phyloP scores from a whole-genome alignment of 2,888 invertebrate species.

The Drosophila bunnanda region DNA sequence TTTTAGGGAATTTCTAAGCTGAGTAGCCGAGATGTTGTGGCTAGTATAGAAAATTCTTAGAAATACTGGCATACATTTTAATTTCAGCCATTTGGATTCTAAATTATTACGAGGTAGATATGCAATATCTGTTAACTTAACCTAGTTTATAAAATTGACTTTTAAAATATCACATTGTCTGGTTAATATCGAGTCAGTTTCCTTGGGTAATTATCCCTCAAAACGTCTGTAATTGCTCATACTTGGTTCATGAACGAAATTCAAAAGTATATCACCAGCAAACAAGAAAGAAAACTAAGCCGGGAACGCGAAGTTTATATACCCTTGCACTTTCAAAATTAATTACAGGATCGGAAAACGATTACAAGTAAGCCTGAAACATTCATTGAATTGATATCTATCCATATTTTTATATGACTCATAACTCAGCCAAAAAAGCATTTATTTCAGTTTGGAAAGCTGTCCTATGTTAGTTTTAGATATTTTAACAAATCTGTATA shows the following conservation, averaged over 20 bases:
- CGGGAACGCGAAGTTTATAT: no score
- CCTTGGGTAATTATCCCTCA: not conserved
- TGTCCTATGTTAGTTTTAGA: no score
- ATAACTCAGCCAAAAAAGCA: no score
- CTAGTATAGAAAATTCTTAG: not conserved
- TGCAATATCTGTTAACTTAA: not conserved
- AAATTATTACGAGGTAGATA: not conserved
- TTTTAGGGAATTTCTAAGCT: not conserved
- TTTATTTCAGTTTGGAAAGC: no score
- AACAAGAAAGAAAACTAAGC: no score
- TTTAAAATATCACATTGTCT: not conserved
- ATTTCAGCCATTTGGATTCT: conserved; percentile 18
- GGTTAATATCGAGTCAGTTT: not conserved
- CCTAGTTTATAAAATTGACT: conserved; percentile 7
- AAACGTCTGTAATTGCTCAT: conserved; percentile 2
- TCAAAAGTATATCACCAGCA: not conserved
- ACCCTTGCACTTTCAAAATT: no score
- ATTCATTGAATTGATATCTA: no score
- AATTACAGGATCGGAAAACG: no score
- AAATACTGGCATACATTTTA: not conserved
- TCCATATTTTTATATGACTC: no score
- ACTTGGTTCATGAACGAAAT: not conserved
- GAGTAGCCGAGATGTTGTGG: not conserved
- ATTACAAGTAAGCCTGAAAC: no score
- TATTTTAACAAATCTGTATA: no score